These are phyloP conservation scores for Pomacea maculata DNA, from an alignment of 1,140 invertebrate genomes.

Conservation along the genomic window DNA sequence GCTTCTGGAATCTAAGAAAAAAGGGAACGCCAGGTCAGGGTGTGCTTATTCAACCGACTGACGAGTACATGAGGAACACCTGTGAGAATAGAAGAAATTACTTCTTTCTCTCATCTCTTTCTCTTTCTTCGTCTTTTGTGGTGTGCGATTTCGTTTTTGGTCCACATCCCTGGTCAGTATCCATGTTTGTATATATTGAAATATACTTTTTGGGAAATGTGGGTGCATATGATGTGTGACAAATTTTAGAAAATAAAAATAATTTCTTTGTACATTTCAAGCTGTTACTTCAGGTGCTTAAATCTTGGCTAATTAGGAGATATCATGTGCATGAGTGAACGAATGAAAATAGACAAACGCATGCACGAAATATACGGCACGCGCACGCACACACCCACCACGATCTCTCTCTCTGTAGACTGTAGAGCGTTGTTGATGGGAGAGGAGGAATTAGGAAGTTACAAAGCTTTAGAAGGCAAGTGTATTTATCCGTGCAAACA, in stretches of 20 bases:
- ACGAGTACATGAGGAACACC: too few relatives aligned
- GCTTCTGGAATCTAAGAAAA: not conserved
- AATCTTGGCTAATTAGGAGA: not conserved
- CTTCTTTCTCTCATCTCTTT: not conserved
- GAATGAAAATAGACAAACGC: not conserved
- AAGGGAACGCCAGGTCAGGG: not conserved
- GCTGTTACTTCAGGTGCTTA: not conserved
- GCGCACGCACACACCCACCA: not conserved
- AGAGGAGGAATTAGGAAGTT: not conserved
- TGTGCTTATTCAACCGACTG: not conserved
- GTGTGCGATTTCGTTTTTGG: not conserved
- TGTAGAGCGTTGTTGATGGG: not conserved
- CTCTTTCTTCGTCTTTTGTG: constrained; percentile 4
- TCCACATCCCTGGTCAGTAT: not conserved
- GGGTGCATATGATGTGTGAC: constrained; percentile 7
- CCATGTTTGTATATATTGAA: not conserved
- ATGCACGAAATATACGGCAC: not conserved
- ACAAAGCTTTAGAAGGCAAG: not conserved
- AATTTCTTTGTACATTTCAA: not conserved
- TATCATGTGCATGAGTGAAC: not conserved
- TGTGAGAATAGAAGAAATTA: too few relatives aligned
- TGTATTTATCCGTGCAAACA: not conserved
- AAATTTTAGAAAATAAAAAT: not conserved
- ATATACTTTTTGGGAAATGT: not conserved
- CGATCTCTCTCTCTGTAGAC: not conserved